Evolutionary conservation across 1,140 invertebrate species (phyloP).

Genomic region (Maconellicoccus hirsutus): DNA sequence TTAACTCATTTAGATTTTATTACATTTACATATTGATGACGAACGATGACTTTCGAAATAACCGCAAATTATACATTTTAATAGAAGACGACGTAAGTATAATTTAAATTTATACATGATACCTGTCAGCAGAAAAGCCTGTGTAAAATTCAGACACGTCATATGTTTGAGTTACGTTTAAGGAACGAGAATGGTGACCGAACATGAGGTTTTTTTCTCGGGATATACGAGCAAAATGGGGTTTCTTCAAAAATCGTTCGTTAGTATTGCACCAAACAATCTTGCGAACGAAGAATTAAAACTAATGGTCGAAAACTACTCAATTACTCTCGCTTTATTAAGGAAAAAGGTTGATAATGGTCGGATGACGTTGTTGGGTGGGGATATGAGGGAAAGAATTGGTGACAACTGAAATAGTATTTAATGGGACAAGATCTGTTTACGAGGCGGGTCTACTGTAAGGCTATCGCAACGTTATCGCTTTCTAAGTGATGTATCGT

Average conservation of each 20-base stretch:
- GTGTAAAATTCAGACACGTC: no score
- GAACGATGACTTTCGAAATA: no score
- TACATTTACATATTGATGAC: no score
- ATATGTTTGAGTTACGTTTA: no score
- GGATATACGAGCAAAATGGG: neutral
- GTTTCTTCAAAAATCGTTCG: neutral
- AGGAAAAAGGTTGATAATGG: slow-evolving; percentile 16
- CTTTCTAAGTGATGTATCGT: slow-evolving; percentile 16
- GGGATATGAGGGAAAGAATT: neutral
- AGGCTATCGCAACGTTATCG: slow-evolving; percentile 19
- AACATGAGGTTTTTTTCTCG: neutral
- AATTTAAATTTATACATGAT: no score
- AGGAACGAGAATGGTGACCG: neutral
- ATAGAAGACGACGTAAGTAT: no score
- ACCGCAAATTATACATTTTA: no score
- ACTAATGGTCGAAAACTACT: slow-evolving; percentile 19
- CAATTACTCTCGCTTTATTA: slow-evolving; percentile 18
- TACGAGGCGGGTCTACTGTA: neutral
- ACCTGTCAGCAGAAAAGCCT: no score
- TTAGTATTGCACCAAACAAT: neutral
- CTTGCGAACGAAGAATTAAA: neutral
- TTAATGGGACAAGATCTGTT: slow-evolving; percentile 19
- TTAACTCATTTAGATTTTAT: no score
- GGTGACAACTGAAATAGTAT: slow-evolving; percentile 16
- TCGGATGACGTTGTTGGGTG: neutral